These are phyloP conservation scores for Gymnoscopelus braueri DNA, from an alignment of 2,797 vertebrate species.

Conservation along the genomic window DNA sequence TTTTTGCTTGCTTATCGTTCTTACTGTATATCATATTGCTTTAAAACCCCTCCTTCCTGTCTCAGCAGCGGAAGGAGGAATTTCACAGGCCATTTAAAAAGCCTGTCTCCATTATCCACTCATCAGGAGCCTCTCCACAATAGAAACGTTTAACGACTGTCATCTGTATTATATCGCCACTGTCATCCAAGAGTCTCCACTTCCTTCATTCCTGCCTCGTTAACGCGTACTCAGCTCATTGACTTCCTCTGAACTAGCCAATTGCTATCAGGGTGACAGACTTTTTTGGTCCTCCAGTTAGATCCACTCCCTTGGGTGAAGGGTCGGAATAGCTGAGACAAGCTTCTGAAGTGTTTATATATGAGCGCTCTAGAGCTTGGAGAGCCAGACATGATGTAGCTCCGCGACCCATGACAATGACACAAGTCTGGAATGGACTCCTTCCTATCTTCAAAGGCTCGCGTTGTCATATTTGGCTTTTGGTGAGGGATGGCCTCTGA, in stretches of 20 bases:
- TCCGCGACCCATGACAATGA: conserved; percentile 38
- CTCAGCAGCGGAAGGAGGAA: conserved; percentile 2
- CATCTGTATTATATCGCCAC: conserved; percentile 20
- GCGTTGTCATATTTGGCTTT: conserved; percentile 37
- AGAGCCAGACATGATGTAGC: conserved; percentile 35
- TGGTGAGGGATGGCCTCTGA: conserved; percentile 32
- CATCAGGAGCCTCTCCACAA: conserved; percentile 30
- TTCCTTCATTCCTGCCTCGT: conserved; percentile 1
- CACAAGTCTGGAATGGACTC: conserved; percentile 33
- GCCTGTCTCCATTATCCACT: conserved; percentile 23
- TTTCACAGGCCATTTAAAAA: conserved; percentile 20
- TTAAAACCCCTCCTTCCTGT: conserved; percentile 1
- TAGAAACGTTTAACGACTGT: conserved; percentile 24
- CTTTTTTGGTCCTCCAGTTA: not conserved
- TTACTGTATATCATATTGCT: no score
- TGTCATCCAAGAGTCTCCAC: conserved; percentile 9
- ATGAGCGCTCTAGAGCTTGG: conserved; percentile 35
- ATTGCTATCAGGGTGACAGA: no score
- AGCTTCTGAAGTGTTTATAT: conserved; percentile 54
- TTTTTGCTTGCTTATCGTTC: no score
- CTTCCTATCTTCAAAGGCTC: conserved; percentile 27
- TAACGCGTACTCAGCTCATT: not conserved
- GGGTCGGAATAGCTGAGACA: conserved; percentile 17
- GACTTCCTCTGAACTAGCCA: not conserved
- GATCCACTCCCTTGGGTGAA: conserved; percentile 7